Conservation (phyloP, 2,888 invertebrate genomes). For the Lepidocyrtoides sp. region DNA sequence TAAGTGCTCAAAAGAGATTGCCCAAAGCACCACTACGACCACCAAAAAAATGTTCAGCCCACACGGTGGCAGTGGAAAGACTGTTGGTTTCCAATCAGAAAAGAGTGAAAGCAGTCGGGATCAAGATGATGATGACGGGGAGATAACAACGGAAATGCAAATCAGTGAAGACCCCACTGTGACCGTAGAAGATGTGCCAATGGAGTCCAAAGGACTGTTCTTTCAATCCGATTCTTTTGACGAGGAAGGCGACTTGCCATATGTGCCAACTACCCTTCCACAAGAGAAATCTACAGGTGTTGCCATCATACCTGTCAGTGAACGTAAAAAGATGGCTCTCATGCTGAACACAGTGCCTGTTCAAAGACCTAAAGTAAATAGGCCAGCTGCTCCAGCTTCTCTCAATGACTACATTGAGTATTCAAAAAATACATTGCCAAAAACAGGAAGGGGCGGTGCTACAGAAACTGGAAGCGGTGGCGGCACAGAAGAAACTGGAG, state of each 20-base stretch:
- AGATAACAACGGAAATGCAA: slow-evolving; percentile 83
- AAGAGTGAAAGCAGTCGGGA: slow-evolving; percentile 74
- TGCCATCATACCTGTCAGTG: slow-evolving; percentile 93
- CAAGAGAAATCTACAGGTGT: slow-evolving; percentile 93
- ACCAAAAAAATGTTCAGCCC: slow-evolving; percentile 53
- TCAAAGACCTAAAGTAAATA: slow-evolving; percentile 88
- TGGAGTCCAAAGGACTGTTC: slow-evolving; percentile 92
- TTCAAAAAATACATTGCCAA: slow-evolving; percentile 85
- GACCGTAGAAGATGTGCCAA: slow-evolving; percentile 88
- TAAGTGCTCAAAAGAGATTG: slow-evolving; percentile 63
- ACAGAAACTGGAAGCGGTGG: background rate
- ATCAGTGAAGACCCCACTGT: slow-evolving; percentile 87
- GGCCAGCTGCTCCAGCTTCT: slow-evolving; percentile 91
- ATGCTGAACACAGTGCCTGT: slow-evolving; percentile 81
- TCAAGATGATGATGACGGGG: slow-evolving; percentile 86
- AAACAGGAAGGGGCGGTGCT: slow-evolving; percentile 86
- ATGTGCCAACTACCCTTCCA: slow-evolving; percentile 96
- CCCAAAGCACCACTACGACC: slow-evolving; percentile 13
- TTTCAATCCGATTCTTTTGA: slow-evolving; percentile 93
- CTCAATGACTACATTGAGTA: slow-evolving; percentile 91
- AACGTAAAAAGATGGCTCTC: slow-evolving; percentile 87
- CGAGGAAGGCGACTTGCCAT: slow-evolving; percentile 90
- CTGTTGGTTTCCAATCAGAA: slow-evolving; percentile 69
- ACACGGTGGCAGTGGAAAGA: slow-evolving; percentile 38
- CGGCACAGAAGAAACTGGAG: slow-evolving; percentile 72